Conservation (phyloP, 2,888 invertebrate genomes). For the Gerris lacustris region DNA sequence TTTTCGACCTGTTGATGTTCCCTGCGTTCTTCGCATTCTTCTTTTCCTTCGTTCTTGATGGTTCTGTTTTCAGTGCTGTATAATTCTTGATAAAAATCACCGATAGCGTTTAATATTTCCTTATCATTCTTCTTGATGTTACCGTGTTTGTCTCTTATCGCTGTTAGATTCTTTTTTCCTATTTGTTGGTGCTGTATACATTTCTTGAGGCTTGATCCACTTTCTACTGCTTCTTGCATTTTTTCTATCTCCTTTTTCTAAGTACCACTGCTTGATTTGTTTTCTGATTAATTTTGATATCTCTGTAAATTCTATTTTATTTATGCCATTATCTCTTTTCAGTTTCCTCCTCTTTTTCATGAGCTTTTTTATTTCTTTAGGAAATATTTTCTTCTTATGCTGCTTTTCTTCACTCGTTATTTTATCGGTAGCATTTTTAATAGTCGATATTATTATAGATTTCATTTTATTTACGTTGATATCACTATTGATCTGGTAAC, state of each 20-base stretch:
- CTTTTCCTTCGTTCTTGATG: background rate
- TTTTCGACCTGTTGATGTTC: background rate
- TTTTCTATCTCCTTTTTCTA: background rate
- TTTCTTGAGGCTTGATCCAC: background rate
- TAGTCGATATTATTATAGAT: background rate
- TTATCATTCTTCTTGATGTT: background rate
- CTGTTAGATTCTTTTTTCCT: background rate
- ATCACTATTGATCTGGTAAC: background rate
- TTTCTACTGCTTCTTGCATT: background rate
- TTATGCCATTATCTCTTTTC: background rate
- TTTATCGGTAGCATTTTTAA: background rate
- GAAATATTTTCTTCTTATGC: background rate
- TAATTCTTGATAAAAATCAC: background rate
- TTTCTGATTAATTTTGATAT: background rate
- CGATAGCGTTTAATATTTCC: background rate
- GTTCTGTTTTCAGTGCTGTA: background rate
- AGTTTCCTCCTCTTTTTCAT: background rate
- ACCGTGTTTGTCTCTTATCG: background rate
- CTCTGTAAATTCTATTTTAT: background rate
- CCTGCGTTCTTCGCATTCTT: background rate
- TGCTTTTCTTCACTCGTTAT: background rate
- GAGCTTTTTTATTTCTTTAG: background rate
- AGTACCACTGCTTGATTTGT: background rate
- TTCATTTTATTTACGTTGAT: background rate
- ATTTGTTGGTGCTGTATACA: background rate